A percentile compares a stretch with the other conserved stretches of the same genome.
These are phyloP conservation scores for Helicoverpa zea DNA, from an alignment of 1,140 invertebrate species.

Conservation along the genomic window DNA sequence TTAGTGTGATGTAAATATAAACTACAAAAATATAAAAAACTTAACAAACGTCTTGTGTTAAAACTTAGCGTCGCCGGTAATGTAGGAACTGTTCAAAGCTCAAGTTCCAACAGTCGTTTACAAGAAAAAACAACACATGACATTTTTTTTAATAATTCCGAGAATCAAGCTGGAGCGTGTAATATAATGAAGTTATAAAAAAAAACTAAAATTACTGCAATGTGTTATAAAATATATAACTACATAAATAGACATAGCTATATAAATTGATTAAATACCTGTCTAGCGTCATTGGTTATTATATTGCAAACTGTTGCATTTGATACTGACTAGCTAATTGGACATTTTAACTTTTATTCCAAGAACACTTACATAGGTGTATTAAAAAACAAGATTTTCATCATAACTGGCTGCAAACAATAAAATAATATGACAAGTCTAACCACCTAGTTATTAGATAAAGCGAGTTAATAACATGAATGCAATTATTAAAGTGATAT, in stretches of 20 bases:
- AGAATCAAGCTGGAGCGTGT: neutral
- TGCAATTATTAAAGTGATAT: conserved; percentile 33
- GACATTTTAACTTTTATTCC: conserved; percentile 20
- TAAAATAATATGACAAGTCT: conserved; percentile 6
- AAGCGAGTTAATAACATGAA: conserved; percentile 1
- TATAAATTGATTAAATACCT: conserved; percentile 12
- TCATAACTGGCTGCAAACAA: neutral
- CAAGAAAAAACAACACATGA: too few relatives aligned
- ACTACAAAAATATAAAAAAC: too few relatives aligned
- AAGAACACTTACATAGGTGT: conserved; percentile 2
- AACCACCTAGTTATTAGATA: neutral
- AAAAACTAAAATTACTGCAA: neutral
- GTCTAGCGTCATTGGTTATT: neutral
- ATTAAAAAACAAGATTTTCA: neutral
- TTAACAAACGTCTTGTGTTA: too few relatives aligned
- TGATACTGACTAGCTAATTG: conserved; percentile 18
- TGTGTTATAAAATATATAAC: conserved; percentile 2
- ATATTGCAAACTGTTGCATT: conserved; percentile 8
- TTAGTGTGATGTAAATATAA: too few relatives aligned
- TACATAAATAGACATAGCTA: neutral
- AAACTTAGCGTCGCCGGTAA: too few relatives aligned
- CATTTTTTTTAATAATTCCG: too few relatives aligned
- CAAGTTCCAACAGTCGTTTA: too few relatives aligned
- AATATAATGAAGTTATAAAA: neutral
- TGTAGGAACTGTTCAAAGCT: too few relatives aligned